Percentiles rank a stretch among this genome's conserved stretches.
These are phyloP conservation scores for Augochlorella aurata DNA, from an alignment of 2,888 invertebrate genomes.

Conservation along the genomic window DNA sequence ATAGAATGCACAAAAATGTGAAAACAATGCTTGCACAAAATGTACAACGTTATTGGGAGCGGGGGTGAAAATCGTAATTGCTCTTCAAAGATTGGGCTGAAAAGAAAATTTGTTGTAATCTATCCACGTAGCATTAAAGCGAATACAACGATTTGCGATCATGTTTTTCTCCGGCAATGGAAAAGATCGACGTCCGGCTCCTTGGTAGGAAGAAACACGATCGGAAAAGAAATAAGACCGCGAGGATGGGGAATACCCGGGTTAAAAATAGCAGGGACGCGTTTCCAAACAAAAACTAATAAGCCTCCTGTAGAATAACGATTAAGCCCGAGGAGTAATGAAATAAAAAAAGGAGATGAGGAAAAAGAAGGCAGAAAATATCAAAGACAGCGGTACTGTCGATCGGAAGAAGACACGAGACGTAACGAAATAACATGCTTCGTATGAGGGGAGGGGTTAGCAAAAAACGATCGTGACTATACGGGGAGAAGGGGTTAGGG, in stretches of 20 bases:
- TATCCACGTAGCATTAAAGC: background rate
- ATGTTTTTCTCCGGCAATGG: conserved; percentile 26
- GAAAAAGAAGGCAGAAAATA: conserved; percentile 13
- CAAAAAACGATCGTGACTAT: conserved; percentile 36
- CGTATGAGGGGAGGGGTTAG: conserved; percentile 16
- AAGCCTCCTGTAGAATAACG: conserved; percentile 63
- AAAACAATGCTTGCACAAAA: background rate
- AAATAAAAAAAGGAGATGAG: conserved; percentile 13
- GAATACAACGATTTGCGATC: conserved; percentile 10
- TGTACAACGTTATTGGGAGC: background rate
- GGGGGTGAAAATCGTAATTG: background rate
- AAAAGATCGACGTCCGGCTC: conserved; percentile 24
- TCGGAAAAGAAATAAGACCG: conserved; percentile 47
- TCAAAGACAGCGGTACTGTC: conserved; percentile 21
- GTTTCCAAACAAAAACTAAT: conserved; percentile 66
- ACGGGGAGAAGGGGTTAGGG: conserved; percentile 17
- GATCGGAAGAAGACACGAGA: conserved; percentile 49
- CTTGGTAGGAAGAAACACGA: conserved; percentile 40
- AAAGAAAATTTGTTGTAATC: background rate
- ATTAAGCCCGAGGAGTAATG: conserved; percentile 33
- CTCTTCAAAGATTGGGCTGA: background rate
- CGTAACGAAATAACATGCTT: conserved; percentile 17
- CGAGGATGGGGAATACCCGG: conserved; percentile 45
- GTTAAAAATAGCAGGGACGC: conserved; percentile 65
- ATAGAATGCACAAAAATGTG: background rate